A percentile compares a stretch with the other conserved stretches of the same genome.
phyloP scores from a whole-genome alignment of 2,888 invertebrate genomes.

The Thymelicus sylvestris region DNA sequence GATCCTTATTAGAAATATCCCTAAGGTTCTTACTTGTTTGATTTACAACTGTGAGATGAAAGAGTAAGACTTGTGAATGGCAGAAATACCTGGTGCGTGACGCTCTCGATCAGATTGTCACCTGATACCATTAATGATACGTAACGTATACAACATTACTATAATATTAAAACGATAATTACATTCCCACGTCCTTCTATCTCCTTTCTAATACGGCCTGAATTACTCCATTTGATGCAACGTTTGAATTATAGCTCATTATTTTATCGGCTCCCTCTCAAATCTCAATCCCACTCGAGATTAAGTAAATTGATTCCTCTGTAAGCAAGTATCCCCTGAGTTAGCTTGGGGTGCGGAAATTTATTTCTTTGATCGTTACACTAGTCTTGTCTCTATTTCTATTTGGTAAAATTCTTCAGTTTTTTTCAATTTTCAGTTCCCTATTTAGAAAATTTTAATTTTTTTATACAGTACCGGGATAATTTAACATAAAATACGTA shows the following conservation, averaged over 20 bases:
- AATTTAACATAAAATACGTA: too few species aligned
- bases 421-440: too few species aligned
- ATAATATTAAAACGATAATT: slow-evolving; percentile 42
- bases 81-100: slow-evolving; percentile 59
- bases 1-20: neutral
- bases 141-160: slow-evolving; percentile 39
- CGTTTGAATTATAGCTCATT: slow-evolving; percentile 39
- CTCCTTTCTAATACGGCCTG: slow-evolving; percentile 59
- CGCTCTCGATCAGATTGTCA: slow-evolving; percentile 54
- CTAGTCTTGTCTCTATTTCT: too few species aligned
- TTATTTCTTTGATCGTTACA: neutral
- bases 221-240: slow-evolving; percentile 49
- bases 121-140: slow-evolving; percentile 46
- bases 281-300: slow-evolving; percentile 20
- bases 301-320: slow-evolving; percentile 22
- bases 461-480: too few species aligned
- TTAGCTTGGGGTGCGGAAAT: neutral
- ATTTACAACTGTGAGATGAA: neutral
- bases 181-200: slow-evolving; percentile 59
- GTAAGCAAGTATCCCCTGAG: neutral
- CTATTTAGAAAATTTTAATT: too few species aligned
- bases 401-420: too few species aligned
- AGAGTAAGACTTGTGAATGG: slow-evolving; percentile 50
- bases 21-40: slow-evolving; percentile 10
- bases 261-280: slow-evolving; percentile 29